Percentiles rank a stretch among this genome's conserved stretches.
These are phyloP conservation scores for Nephrotoma guestfalica DNA, from an alignment of 2,888 invertebrate species.

Conservation along the genomic window DNA sequence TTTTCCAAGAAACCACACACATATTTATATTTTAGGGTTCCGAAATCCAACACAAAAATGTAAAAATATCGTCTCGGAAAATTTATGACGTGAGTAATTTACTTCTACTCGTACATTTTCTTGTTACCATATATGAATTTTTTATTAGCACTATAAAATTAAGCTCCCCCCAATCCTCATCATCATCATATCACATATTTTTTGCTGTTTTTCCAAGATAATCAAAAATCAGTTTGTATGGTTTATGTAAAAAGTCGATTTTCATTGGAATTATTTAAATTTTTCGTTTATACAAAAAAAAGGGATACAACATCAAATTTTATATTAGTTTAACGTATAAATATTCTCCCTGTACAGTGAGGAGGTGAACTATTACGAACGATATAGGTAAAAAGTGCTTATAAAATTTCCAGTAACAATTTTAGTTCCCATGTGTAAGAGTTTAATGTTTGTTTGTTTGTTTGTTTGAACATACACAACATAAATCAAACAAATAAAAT, in stretches of 20 bases:
- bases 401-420: background rate
- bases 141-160: background rate
- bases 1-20: too few relatives aligned
- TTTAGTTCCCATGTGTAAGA: background rate
- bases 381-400: background rate
- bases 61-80: background rate
- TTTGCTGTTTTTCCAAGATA: background rate
- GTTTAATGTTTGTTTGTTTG: background rate
- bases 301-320: background rate
- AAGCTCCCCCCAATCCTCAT: background rate
- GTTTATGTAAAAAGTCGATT: background rate
- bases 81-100: background rate
- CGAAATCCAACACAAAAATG: too few relatives aligned
- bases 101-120: background rate
- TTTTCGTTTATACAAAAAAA: background rate
- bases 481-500: background rate
- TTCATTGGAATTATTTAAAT: background rate
- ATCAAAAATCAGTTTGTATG: background rate
- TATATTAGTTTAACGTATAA: background rate
- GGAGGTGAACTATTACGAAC: too few relatives aligned
- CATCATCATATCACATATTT: background rate
- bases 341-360: too few relatives aligned
- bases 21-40: too few relatives aligned
- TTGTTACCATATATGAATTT: background rate
- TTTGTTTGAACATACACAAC: background rate